These are phyloP conservation scores for Lasioglossum figueresi DNA, from an alignment of 2,888 invertebrate species.

Conservation along the genomic window DNA sequence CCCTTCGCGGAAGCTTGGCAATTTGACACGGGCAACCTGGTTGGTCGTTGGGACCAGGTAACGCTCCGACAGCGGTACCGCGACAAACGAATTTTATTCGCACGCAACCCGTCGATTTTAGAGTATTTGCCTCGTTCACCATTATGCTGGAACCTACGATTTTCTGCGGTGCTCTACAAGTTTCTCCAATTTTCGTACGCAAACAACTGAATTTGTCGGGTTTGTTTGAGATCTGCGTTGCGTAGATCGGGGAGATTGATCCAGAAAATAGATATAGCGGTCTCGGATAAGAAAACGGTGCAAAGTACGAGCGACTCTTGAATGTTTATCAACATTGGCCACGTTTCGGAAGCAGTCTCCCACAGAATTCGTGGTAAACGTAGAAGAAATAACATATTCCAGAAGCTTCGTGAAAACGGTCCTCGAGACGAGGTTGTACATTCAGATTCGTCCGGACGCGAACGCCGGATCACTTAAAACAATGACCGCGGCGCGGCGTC, in stretches of 20 bases:
- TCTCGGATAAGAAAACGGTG: neutral
- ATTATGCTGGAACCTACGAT: neutral
- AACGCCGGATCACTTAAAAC: conserved; percentile 42
- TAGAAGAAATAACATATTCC: neutral
- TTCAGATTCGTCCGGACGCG: conserved; percentile 15
- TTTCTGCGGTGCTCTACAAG: neutral
- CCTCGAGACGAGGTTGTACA: neutral
- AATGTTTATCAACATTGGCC: neutral
- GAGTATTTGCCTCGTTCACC: neutral
- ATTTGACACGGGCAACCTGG: neutral
- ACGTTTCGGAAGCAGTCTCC: neutral
- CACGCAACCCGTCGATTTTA: neutral
- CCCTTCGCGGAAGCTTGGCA: neutral
- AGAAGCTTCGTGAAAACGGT: neutral
- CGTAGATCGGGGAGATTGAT: too few species aligned
- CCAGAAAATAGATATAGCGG: too few species aligned
- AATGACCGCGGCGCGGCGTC: conserved; percentile 27
- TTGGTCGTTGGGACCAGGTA: neutral
- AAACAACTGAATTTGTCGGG: too few species aligned
- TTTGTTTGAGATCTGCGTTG: too few species aligned
- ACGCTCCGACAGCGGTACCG: neutral
- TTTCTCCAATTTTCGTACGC: neutral
- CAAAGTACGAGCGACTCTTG: neutral
- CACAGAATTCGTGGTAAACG: neutral
- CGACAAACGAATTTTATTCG: neutral